Evolutionary conservation across 2,113 vertebrate genomes (phyloP), one percentile per base, ranked within the genome.

Genomic region (Amia ocellicauda): DNA sequence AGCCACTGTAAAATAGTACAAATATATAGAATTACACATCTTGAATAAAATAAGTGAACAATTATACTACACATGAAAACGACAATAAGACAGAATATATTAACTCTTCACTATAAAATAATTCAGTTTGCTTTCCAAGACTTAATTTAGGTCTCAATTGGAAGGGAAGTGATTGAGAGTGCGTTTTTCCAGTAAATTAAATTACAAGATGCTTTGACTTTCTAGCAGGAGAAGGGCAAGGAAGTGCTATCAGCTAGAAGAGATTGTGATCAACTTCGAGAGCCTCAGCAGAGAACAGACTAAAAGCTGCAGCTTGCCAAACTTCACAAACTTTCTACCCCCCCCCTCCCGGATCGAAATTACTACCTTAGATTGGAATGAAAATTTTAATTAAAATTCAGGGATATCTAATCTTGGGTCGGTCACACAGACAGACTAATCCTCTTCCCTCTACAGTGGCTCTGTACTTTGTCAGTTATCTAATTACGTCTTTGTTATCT

Each of bases 121-220:
- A 23, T 29, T 13, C 17, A 20, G 19, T 14, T 41, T 14, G 13
- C 16, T 14, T 8, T 40, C 20, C 7, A 22, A 22, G 56, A 13
- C 36, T 41, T 41, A 4, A 58, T 13, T 14, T 23, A 8, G 2
- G 16, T 40, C n/a, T 36, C 16, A 50, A 27, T 47, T 22, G 19
- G 9, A 29, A 50, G 11, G 51, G 42, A 3, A n/a, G n/a, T 16
- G 45, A 22, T 29, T 51, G 42, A 36, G 28, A 36, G 31, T 47
- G 52, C 29, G 45, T 54, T 74, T 66, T 72, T 58, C 60, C 52
- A 64, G 60, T 55, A 75, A 75, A 75, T 69, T 72, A 61, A 75
- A 72, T 74, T 74, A 74, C 61, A 28, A 29, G 53, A 75, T 66
- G 69, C 67, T 74, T 67, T 75, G 69, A 69, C 73, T 72, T 75